Evolutionary conservation across 2,113 vertebrate species (phyloP), one percentile per base, ranked within the genome.

Genomic region (Melanotaenia duboulayi): DNA sequence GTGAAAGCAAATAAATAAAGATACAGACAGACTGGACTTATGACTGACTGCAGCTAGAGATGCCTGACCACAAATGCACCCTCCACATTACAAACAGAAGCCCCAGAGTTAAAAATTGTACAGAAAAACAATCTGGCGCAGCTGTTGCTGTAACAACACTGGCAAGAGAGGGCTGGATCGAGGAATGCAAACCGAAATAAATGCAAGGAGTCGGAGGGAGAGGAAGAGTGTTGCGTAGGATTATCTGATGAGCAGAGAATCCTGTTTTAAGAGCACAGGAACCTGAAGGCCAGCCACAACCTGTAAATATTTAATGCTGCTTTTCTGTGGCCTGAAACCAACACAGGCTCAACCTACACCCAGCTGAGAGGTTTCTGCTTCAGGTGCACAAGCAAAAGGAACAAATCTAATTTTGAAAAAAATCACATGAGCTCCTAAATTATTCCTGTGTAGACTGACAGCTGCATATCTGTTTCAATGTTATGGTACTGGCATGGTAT

Each of bases 301-400:
- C 58, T 1, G 65, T 87, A 77, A 90, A 90, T 90, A 92, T 91
- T 90, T 89, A 68, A 90, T 88, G 72, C 51, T 35, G 23, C 67
- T 28, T 63, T 72, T 24, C 52, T 66, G 63, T 49, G 74, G 4
- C 63, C 60, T 74, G 72, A 83, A 84, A 77, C 63, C 60, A 54
- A 42, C 73, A 49, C 40, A 24, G 46, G 19, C 57, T 61, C 58
- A 68, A 59, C 2, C 2, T 22, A 78, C 12, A 17, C 28, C 64
- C 54, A 22, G 0, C 52, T 0, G n/a, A 61, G 1, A 28, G 7
- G 54, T 19, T 65, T 35, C 58, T 42, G 75, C 42, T 39, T 23
- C 79, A 63, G 58, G 40, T 64, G 68, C 2, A n/a, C 13, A 7
- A 57, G n/a, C 20, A 48, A 17, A 11, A 11, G 22, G 19, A 4